A percentile compares a stretch with the other conserved stretches of the same genome.
phyloP scores from a whole-genome alignment of 2,888 invertebrate genomes.

The Ochropleura plecta region DNA sequence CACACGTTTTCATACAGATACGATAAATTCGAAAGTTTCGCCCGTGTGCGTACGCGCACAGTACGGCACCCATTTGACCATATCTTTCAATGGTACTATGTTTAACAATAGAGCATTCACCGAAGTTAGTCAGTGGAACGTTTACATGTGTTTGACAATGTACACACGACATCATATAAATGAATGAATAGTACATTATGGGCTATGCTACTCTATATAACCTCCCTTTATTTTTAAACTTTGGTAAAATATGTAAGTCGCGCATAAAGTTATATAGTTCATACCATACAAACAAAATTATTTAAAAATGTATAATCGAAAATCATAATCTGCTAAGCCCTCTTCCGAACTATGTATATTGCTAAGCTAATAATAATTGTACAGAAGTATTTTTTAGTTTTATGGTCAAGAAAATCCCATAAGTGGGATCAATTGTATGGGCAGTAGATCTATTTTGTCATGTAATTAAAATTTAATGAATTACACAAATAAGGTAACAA shows the following conservation, averaged over 20 bases:
- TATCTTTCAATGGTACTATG: slow-evolving; percentile 64
- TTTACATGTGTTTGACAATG: slow-evolving; percentile 39
- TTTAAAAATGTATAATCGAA: no score
- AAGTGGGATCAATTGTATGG: neutral
- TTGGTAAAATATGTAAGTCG: no score
- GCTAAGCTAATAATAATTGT: no score
- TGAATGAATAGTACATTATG: slow-evolving; percentile 9
- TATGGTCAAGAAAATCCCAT: neutral
- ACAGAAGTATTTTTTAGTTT: neutral
- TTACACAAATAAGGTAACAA: slow-evolving; percentile 4
- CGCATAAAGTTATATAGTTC: neutral
- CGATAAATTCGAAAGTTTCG: slow-evolving; percentile 48
- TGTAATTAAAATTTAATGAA: neutral
- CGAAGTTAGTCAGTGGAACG: slow-evolving; percentile 68
- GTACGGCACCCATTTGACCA: slow-evolving; percentile 65
- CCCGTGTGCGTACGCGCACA: slow-evolving; percentile 46
- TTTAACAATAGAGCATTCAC: slow-evolving; percentile 73
- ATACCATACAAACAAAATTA: no score
- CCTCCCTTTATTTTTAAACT: neutral
- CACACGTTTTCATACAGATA: slow-evolving; percentile 17
- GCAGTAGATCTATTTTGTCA: neutral
- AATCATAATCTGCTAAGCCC: no score
- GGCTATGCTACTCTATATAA: slow-evolving; percentile 2
- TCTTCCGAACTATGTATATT: no score
- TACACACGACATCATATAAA: slow-evolving; percentile 35